Evolutionary conservation across 2,113 vertebrate species (phyloP), one percentile per base, ranked within the genome.

Genomic region (Anser brachyrhynchus): DNA sequence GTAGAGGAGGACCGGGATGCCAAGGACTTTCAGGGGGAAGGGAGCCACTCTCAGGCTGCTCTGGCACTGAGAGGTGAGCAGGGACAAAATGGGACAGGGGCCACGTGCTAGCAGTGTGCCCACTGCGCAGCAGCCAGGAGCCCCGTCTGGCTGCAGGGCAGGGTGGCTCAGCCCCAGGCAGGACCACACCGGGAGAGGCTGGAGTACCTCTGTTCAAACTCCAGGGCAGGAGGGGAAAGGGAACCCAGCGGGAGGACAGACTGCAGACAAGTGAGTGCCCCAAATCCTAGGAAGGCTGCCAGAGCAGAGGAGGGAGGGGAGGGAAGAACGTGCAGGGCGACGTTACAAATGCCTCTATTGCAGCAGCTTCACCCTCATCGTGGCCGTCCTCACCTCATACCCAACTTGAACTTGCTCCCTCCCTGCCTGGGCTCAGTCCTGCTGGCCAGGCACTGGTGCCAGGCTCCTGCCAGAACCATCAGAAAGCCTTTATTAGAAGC

Each of bases 341-440:
- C 44, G n/a, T 41, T 3, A 25, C 2, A 1, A 39, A 10, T 58
- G 65, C 59, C 51, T 62, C 31, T 4, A 15, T 13, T 1, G 11
- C n/a, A 75, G 87, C 37, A 85, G 86, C 73, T 93, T 89, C 77
- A 49, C 41, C 84, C 39, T 85, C 51, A 11, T 58, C 29, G 0
- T 3, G 0, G 31, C 71, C 35, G 5, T n/a, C 55, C n/a, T 70
- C 72, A 22, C 21, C 57, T 51, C 3, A 0, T 3, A n/a, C 64
- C 62, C 54, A 15, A 2, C 52, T 62, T 0, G 6, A 31, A 44
- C 19, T 49, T 1, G 0, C 3, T 3, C 19, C n/a, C 51, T 59
- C 19, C 16, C 19, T 5, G 4, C 29, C 61, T 5, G 26, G 46
- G 64, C 31, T 39, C 58, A 54, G 76, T 19, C 43, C 23, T 31